These are phyloP conservation scores for Pampusana beccarii DNA, from an alignment of 2,113 vertebrate genomes.

Conservation along the genomic window DNA sequence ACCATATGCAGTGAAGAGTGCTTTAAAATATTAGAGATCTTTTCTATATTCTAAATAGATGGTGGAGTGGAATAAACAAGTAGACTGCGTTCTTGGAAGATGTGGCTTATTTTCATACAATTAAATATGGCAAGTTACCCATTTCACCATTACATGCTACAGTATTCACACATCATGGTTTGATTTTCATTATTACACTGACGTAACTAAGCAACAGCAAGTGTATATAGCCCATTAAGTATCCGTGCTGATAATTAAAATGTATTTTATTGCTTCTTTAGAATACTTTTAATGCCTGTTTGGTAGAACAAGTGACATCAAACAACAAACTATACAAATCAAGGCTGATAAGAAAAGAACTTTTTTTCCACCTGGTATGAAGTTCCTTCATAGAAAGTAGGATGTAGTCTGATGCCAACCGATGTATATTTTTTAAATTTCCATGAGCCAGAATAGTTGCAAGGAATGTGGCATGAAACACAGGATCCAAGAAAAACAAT, in stretches of 20 bases:
- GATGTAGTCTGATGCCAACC: not conserved
- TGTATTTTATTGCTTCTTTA: not conserved
- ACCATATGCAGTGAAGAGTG: not conserved
- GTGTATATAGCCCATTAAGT: not conserved
- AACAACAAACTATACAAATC: not conserved
- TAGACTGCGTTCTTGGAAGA: not conserved
- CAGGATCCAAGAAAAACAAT: constrained; percentile 26
- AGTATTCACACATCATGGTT: not conserved
- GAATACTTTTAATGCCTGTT: not conserved
- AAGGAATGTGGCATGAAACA: constrained; percentile 34
- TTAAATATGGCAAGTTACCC: not conserved
- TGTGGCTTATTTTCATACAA: not conserved
- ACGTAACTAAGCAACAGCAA: not conserved
- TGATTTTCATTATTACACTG: not conserved
- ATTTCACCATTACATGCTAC: not conserved
- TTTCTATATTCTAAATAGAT: not conserved
- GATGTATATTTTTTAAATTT: not conserved
- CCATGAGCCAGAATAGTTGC: not conserved
- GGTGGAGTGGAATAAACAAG: not conserved
- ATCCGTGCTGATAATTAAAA: not conserved
- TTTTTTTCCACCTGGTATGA: not conserved
- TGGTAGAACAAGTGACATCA: not conserved
- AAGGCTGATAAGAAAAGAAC: not conserved
- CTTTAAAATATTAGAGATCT: not conserved
- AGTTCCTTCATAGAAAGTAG: not conserved